Percentiles rank a stretch among this genome's conserved stretches.
Conservation (phyloP, 2,113 vertebrate species). For the Lepus timidus region DNA sequence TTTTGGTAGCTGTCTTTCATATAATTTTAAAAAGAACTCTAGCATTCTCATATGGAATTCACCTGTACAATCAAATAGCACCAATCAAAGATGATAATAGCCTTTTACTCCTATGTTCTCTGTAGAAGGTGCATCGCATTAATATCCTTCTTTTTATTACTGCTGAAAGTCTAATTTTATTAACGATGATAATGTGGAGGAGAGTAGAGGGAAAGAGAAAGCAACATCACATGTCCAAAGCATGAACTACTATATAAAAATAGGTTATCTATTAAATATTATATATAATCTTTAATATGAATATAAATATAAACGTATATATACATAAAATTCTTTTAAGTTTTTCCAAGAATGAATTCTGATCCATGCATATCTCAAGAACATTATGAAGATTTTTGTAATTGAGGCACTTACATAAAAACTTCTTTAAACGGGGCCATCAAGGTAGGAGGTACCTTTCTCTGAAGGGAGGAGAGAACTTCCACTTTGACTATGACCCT, state of each 20-base stretch:
- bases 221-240: neutral
- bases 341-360: neutral
- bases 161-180: conserved; percentile 26
- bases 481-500: no score
- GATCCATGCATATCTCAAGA: no score
- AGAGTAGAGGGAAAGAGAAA: neutral
- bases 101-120: conserved; percentile 14
- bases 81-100: conserved; percentile 34
- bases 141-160: neutral
- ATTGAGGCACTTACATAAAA: no score
- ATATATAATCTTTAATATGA: neutral
- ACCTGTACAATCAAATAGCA: conserved; percentile 50
- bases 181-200: neutral
- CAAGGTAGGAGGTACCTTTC: no score
- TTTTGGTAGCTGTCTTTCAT: conserved; percentile 51
- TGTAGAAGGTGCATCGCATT: neutral
- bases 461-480: no score
- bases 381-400: no score
- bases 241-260: neutral
- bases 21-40: neutral
- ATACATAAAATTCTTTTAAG: neutral
- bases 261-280: neutral
- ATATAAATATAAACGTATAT: neutral
- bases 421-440: no score
- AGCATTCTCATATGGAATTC: neutral